Evolutionary conservation across 2,888 invertebrate species (phyloP), one percentile per base, ranked within the genome.

Genomic region (Spisula solida): DNA sequence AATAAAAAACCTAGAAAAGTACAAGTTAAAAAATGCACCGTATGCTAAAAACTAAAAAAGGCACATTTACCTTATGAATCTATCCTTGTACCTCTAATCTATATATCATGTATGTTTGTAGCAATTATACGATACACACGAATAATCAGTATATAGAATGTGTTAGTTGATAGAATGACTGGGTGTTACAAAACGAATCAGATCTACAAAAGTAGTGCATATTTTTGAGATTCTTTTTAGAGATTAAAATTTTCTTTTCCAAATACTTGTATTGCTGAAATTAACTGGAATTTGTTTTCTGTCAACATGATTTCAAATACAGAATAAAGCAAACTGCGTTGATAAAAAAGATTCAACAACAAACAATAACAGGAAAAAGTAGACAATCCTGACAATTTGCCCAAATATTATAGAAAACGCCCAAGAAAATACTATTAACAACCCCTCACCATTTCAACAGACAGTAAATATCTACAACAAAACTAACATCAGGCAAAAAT

Each of bases 1-100:
- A 31, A 75, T 75, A 75, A 75, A 75, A 75, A 66, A 66, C 0
- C 60, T 66, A 66, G n/a, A 66, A 25, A 66, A 66, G 60, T n/a
- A 66, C 60, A 66, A 66, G 20, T 66, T 66, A 82, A 70, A 82
- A 82, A 82, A 82, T 82, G 82, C 82, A 82, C 70, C 82, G 18
- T 47, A 25, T 31, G 5, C 47, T 70, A 66, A 70, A 18, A 82
- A 66, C 60, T 66, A 47, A 82, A 82, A n/a, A 81, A 82, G 82
- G 82, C 82, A 82, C 82, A 82, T 70, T 70, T 70, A 55, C 25
- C 82, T 47, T 70, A 41, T 14, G 29, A 14, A 34, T 20, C 78
- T 78, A 78, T 25, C 20, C 41, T 55, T 55, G 66, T 60, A 47
- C 47, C n/a, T 10, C 82, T 66, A 66, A n/a, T 66, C 60, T 66